phyloP scores from a whole-genome alignment of 2,888 invertebrate species.

The Scaeva pyrastri region DNA sequence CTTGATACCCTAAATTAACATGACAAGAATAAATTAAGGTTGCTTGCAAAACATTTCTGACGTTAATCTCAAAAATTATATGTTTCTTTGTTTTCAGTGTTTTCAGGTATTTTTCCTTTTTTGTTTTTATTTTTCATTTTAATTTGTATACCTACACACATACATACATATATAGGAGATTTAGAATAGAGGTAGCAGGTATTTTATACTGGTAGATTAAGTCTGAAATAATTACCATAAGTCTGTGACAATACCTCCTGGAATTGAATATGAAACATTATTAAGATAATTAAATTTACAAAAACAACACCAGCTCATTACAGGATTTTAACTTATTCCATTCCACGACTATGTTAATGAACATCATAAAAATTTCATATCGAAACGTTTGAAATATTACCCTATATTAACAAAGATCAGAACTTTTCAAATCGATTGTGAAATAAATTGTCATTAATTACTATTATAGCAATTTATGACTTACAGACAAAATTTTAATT shows the following conservation, averaged over 20 bases:
- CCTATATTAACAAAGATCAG: no score
- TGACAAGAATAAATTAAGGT: constrained; percentile 45
- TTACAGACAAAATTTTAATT: no score
- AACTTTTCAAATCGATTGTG: no score
- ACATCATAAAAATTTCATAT: no score
- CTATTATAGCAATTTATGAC: no score
- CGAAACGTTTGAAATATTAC: no score
- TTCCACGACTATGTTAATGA: no score
- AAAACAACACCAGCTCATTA: background rate
- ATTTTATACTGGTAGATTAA: background rate
- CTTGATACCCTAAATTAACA: constrained; percentile 46
- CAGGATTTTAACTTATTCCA: background rate
- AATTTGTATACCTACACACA: background rate
- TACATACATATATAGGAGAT: no score
- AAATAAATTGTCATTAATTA: no score
- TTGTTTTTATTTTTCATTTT: background rate
- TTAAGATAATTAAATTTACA: constrained; percentile 29
- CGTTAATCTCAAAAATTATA: constrained; percentile 24
- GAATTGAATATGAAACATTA: constrained; percentile 39
- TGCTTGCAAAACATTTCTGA: constrained; percentile 43
- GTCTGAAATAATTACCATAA: constrained; percentile 45
- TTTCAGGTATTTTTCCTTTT: background rate
- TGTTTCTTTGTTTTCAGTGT: constrained; percentile 18
- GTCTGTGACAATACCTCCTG: constrained; percentile 43
- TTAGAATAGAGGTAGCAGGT: no score